Percentiles rank a stretch among this genome's conserved stretches.
phyloP scores from a whole-genome alignment of 2,797 vertebrate species.

The Tadarida brasiliensis region DNA sequence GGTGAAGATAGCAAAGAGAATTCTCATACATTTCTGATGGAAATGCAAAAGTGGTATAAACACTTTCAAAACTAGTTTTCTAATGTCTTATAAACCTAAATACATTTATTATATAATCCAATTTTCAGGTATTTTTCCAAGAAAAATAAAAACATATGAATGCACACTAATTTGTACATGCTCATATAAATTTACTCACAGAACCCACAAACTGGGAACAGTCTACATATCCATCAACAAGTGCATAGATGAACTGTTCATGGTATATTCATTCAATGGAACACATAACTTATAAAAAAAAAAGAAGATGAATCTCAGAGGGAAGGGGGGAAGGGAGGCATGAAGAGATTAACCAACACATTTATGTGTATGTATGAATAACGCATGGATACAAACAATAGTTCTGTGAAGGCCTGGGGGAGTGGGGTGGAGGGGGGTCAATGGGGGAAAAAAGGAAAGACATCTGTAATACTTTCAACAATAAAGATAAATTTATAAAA shows the following conservation, averaged over 20 bases:
- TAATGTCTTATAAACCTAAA: neutral
- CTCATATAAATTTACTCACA: neutral
- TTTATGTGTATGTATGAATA: no score
- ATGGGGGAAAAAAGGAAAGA: no score
- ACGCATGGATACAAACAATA: no score
- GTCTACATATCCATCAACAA: neutral
- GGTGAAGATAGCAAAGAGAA: neutral
- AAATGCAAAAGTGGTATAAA: neutral
- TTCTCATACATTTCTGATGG: neutral
- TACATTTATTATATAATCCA: neutral
- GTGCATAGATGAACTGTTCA: neutral
- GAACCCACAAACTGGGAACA: neutral
- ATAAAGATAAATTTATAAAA: no score
- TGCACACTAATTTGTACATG: neutral
- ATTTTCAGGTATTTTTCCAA: neutral
- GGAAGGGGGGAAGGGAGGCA: no score
- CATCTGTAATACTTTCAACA: no score
- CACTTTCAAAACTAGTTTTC: neutral
- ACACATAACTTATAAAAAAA: neutral
- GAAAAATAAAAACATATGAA: neutral
- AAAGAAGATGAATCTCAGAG: neutral
- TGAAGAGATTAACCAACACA: no score
- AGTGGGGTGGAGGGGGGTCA: no score
- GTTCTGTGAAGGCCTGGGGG: no score
- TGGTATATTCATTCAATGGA: neutral